Percentiles rank a stretch among this genome's conserved stretches.
These are phyloP conservation scores for Stegostoma tigrinum DNA, from an alignment of 2,113 vertebrate genomes.

Conservation along the genomic window DNA sequence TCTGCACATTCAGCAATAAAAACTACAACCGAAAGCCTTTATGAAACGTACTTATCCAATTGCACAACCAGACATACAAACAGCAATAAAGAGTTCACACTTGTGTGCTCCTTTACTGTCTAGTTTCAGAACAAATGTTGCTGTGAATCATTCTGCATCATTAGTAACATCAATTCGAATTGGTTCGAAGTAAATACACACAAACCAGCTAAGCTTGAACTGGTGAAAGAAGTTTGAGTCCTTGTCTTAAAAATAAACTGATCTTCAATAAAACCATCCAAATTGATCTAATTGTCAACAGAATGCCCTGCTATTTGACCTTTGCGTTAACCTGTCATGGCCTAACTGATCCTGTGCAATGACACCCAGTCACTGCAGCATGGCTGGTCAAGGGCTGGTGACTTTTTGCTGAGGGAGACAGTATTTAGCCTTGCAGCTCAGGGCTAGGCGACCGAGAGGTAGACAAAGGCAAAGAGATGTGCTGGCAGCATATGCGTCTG, in stretches of 20 bases:
- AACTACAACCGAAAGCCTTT: not conserved
- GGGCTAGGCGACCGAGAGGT: not conserved
- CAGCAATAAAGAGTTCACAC: not conserved
- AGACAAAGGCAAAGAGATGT: not conserved
- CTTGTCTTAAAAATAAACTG: constrained; percentile 7
- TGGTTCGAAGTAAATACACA: not conserved
- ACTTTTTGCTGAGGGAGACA: not conserved
- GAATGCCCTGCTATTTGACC: not conserved
- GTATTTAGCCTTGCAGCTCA: not conserved
- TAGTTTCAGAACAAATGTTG: not conserved
- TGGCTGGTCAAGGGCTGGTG: not conserved
- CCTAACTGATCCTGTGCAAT: not conserved
- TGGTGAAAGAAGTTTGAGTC: not conserved
- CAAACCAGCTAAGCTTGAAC: not conserved
- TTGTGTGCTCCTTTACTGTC: not conserved
- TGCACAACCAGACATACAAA: not conserved
- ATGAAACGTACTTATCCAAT: not conserved
- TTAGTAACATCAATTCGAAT: constrained; percentile 27
- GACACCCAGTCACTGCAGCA: not conserved
- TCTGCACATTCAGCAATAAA: not conserved
- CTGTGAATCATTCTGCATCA: constrained; percentile 4
- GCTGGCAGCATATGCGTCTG: not conserved
- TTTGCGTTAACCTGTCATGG: not conserved
- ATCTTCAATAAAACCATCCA: constrained; percentile 22
- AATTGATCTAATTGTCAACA: constrained; percentile 8